Evolutionary conservation across 2,888 invertebrate genomes (phyloP).

Genomic region (Luperina nickerlii): DNA sequence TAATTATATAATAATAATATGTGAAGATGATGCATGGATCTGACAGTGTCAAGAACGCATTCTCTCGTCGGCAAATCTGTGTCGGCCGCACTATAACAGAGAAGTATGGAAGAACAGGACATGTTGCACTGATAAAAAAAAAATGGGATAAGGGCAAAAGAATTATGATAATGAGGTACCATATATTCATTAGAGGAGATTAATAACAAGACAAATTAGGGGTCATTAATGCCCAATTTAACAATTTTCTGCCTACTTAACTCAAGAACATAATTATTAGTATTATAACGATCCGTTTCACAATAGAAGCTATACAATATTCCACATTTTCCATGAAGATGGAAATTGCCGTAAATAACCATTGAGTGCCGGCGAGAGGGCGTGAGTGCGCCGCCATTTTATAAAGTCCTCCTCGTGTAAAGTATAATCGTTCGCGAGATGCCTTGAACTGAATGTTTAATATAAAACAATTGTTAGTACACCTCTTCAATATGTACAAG

Average conservation of each 20-base stretch:
- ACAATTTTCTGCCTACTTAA: background rate
- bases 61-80: too few relatives aligned
- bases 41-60: too few relatives aligned
- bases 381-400: conserved; percentile 71
- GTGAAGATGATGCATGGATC: too few relatives aligned
- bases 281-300: conserved; percentile 30
- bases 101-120: background rate
- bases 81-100: background rate
- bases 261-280: conserved; percentile 41
- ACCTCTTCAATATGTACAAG: background rate
- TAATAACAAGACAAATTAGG: too few relatives aligned
- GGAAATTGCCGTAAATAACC: conserved; percentile 78
- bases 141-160: background rate
- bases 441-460: conserved; percentile 66
- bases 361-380: conserved; percentile 73
- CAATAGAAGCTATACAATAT: conserved; percentile 46
- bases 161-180: background rate
- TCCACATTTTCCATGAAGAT: conserved; percentile 66
- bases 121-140: background rate
- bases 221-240: too few relatives aligned
- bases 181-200: background rate
- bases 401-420: conserved; percentile 68
- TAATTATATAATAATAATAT: too few relatives aligned
- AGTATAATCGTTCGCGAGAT: conserved; percentile 75
- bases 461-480: conserved; percentile 43